Percentiles rank a stretch among this genome's conserved stretches.
These are phyloP conservation scores for Melinaea marsaeus DNA, from an alignment of 2,888 invertebrate species.

Conservation along the genomic window DNA sequence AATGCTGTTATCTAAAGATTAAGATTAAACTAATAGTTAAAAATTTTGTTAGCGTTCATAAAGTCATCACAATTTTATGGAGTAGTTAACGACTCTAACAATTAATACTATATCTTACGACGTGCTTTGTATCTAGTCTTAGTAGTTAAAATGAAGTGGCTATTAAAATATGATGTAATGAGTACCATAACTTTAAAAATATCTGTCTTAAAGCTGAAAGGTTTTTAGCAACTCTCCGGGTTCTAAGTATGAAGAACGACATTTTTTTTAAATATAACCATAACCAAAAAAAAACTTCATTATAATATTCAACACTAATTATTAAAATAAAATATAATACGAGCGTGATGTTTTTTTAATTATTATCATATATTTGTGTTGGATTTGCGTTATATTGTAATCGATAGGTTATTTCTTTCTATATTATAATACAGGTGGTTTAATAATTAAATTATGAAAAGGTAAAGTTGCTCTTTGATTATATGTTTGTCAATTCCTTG, in stretches of 20 bases:
- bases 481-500: too few relatives aligned
- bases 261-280: too few relatives aligned
- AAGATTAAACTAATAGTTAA: slow-evolving; percentile 1
- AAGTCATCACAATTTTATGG: slow-evolving; percentile 2
- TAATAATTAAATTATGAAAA: too few relatives aligned
- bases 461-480: too few relatives aligned
- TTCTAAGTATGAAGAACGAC: neutral
- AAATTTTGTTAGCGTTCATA: slow-evolving; percentile 1
- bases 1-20: neutral
- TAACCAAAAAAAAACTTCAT: too few relatives aligned
- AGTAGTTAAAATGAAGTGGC: neutral
- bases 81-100: slow-evolving; percentile 4
- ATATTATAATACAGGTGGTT: too few relatives aligned
- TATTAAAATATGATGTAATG: neutral
- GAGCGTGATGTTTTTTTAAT: too few relatives aligned
- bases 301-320: too few relatives aligned
- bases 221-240: neutral
- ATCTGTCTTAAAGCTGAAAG: neutral
- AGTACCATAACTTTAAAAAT: neutral
- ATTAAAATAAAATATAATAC: too few relatives aligned
- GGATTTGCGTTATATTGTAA: too few relatives aligned
- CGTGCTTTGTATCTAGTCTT: slow-evolving; percentile 3
- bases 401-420: too few relatives aligned
- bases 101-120: slow-evolving; percentile 3
- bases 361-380: too few relatives aligned